Evolutionary conservation across 2,888 invertebrate genomes (phyloP).

Genomic region (Aricia artaxerxes): DNA sequence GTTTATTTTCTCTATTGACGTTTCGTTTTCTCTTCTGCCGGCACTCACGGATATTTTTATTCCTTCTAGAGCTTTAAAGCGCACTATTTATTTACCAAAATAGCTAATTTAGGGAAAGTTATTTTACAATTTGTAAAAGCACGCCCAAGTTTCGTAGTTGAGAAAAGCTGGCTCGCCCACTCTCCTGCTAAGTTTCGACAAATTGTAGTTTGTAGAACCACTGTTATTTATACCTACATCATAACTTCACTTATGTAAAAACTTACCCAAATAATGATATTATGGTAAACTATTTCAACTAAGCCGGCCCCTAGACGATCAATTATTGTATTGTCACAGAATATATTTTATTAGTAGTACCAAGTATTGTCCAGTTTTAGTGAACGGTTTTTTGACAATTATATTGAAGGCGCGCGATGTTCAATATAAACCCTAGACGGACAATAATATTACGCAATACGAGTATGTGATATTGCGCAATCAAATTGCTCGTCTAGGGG

Average conservation of each 20-base stretch:
- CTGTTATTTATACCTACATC: neutral
- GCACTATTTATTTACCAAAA: neutral
- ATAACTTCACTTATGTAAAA: neutral
- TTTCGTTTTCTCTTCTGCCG: too few species aligned
- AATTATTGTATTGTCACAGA: too few species aligned
- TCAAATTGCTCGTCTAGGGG: too few species aligned
- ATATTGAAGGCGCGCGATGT: too few species aligned
- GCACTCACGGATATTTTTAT: neutral
- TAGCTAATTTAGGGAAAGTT: neutral
- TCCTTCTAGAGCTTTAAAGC: neutral
- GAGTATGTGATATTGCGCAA: too few species aligned
- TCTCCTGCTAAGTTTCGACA: neutral
- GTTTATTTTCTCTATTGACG: too few species aligned
- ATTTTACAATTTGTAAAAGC: neutral
- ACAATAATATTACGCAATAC: too few species aligned
- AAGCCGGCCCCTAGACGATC: too few species aligned
- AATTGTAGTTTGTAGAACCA: neutral
- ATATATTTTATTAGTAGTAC: too few species aligned
- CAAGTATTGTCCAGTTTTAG: too few species aligned
- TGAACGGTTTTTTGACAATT: too few species aligned
- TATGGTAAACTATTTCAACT: neutral
- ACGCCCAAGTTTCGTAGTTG: neutral
- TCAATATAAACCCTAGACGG: too few species aligned
- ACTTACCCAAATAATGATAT: neutral
- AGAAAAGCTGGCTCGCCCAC: slow-evolving; percentile 15